Evolutionary conservation across 2,113 vertebrate species (phyloP).

Genomic region (Machaerirhynchus nigripectus): DNA sequence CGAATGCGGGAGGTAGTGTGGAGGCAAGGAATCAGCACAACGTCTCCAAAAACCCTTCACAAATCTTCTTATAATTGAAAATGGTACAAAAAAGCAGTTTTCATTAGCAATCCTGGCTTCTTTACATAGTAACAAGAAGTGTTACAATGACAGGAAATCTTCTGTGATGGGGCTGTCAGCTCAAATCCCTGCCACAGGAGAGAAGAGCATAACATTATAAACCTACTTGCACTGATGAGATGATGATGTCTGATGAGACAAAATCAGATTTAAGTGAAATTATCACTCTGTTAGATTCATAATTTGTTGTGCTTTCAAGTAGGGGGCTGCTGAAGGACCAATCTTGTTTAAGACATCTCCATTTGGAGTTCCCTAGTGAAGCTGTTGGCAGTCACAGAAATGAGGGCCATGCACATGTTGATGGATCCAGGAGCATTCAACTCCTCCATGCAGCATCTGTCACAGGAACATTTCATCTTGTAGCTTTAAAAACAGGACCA

Average conservation of each 20-base stretch:
- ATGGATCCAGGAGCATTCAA: neutral
- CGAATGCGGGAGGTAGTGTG: constrained; percentile 10
- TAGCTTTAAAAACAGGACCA: neutral
- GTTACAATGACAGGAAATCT: constrained; percentile 40
- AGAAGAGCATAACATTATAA: neutral
- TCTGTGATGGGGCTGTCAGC: neutral
- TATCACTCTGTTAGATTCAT: neutral
- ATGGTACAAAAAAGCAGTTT: neutral
- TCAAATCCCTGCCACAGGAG: neutral
- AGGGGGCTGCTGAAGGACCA: neutral
- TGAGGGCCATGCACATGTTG: neutral
- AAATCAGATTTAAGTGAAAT: neutral
- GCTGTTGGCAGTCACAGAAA: neutral
- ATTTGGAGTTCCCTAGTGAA: neutral
- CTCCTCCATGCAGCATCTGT: neutral
- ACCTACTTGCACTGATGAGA: neutral
- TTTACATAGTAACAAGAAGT: constrained; percentile 55
- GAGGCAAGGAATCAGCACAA: constrained; percentile 50
- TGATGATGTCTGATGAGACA: neutral
- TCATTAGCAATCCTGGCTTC: constrained; percentile 38
- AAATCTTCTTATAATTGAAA: constrained; percentile 80
- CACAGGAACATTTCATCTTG: neutral
- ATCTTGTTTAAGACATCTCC: neutral
- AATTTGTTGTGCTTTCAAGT: neutral
- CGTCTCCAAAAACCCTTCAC: constrained; percentile 15